Percentiles rank a stretch among this genome's conserved stretches.
Conservation (phyloP, 2,797 vertebrate species). For the Lithobates sylvaticus region DNA sequence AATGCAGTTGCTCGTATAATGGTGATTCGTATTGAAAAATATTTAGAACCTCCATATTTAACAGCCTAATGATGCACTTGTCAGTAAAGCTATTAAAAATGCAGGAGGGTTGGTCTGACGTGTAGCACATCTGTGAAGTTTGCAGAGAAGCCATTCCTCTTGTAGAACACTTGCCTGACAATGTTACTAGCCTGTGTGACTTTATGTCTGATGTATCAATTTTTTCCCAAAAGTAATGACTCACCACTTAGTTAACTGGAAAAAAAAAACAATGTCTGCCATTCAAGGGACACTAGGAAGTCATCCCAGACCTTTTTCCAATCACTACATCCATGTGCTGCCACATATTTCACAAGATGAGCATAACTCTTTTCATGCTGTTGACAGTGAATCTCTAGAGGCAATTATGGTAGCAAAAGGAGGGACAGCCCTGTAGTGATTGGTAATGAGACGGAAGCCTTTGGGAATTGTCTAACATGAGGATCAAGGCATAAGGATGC, state of each 20-base stretch:
- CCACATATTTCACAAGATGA: conserved; percentile 43
- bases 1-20: background rate
- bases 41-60: conserved; percentile 1
- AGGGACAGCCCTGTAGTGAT: conserved; percentile 55
- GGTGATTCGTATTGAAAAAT: background rate
- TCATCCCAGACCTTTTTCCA: conserved; percentile 22
- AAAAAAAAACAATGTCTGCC: background rate
- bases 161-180: background rate
- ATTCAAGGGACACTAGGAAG: background rate
- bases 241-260: background rate
- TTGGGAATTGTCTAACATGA: conserved; percentile 59
- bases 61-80: background rate
- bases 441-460: conserved; percentile 58
- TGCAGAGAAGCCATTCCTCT: background rate
- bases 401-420: conserved; percentile 60
- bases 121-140: background rate
- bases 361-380: conserved; percentile 52
- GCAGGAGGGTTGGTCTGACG: background rate
- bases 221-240: background rate
- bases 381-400: conserved; percentile 50
- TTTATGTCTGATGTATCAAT: background rate
- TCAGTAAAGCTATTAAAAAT: background rate
- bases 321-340: conserved; percentile 41
- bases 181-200: background rate
- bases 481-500: conserved; percentile 58